Evolutionary conservation across 2,797 vertebrate species (phyloP).

Genomic region (Cyprinodon diabolis): DNA sequence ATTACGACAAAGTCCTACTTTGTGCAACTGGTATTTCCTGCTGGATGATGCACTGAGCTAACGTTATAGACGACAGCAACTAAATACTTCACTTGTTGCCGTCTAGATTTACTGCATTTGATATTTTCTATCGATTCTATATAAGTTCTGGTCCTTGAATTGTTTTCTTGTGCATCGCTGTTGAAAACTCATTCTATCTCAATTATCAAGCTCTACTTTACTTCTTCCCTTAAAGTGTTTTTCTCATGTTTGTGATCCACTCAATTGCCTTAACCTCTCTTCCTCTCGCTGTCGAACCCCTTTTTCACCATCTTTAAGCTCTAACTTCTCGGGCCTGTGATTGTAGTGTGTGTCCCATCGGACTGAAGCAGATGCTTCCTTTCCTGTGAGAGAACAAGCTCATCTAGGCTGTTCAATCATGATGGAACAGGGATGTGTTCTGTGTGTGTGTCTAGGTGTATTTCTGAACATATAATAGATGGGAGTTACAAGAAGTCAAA

Average conservation of each 20-base stretch:
- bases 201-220: constrained; percentile 19
- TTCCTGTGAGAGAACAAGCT: constrained; percentile 61
- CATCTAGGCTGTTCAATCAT: constrained; percentile 68
- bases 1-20: constrained; percentile 18
- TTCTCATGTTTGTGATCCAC: constrained; percentile 57
- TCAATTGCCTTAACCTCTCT: constrained; percentile 46
- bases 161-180: constrained; percentile 38
- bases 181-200: constrained; percentile 42
- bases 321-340: constrained; percentile 59
- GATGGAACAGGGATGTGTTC: constrained; percentile 43
- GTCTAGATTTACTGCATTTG: background rate
- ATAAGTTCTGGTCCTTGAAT: constrained; percentile 35
- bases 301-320: constrained; percentile 52
- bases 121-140: constrained; percentile 28
- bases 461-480: constrained; percentile 44
- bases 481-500: constrained; percentile 48
- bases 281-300: constrained; percentile 39
- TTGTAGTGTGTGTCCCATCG: constrained; percentile 56
- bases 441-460: constrained; percentile 15
- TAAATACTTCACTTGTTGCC: constrained; percentile 2
- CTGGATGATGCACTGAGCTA: constrained; percentile 1
- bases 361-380: constrained; percentile 61
- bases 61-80: constrained; percentile 4
- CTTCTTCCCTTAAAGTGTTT: constrained; percentile 53
- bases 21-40: constrained; percentile 11